Base-by-base conservation (phyloP, 2,888 invertebrate genomes). In the Ophion slaviceki region DNA sequence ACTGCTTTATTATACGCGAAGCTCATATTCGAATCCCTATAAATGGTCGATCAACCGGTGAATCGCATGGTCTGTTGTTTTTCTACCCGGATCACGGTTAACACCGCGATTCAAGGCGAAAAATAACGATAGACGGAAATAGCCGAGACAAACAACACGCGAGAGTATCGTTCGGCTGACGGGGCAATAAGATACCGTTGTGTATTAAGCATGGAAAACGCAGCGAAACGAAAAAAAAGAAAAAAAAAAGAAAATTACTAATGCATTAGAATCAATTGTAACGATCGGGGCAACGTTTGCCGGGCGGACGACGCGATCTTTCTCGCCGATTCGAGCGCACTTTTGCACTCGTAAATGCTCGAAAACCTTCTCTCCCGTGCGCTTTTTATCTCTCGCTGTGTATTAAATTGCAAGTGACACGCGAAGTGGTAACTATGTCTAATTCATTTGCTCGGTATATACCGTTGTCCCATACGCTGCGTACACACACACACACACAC, bases 371-470 rank as follows among this genome's bases (percentile, higher is more conserved):
- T 61, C 59, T 78, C 45, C 14, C 36, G 11, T 66, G 7, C 17
- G 20, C 53, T 61, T 47, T 45, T 53, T 45, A 59, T 59, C 40
- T 78, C 40, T n/a, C 40, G 20, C 24, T 36, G 28, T 61, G 7
- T 28, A 72, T 36, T 71, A 24, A 70, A 75, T 82, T 76, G 81
- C 72, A 84, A 84, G 82, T 84, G 85, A 87, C 88, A 88, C 87
- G 87, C 86, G 61, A 88, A 62, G 68, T 71, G 71, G 78, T 82
- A 84, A 86, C 82, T 76, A 80, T 80, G 78, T 72, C 82, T 85
- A 86, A 88, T 87, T 86, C 82, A 84, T 86, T 88, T 84, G 82
- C 80, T 72, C 70, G 14, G 76, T 66, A 75, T 36, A 71, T 40
- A 62, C 64, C 11, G 57, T 32, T 28, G 47, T 47, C 28, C 47